Conservation (phyloP, 1,140 invertebrate genomes). For the Mycetomoellerius zeteki region DNA sequence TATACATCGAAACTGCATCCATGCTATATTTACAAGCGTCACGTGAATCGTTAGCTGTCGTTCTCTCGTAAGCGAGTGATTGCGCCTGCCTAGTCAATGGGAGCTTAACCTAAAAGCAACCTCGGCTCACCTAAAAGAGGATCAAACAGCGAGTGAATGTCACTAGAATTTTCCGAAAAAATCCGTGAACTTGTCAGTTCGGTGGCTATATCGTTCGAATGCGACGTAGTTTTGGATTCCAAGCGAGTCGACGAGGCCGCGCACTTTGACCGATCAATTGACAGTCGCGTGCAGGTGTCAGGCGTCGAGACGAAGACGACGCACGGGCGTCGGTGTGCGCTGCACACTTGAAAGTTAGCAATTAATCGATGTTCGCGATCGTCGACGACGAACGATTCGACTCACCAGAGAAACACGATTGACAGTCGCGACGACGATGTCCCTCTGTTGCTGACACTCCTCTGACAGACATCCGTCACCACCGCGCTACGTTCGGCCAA, state of each 20-base stretch:
- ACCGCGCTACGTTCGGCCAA: constrained; percentile 71
- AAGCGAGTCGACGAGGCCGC: background rate
- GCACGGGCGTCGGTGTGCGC: background rate
- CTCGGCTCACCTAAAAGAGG: background rate
- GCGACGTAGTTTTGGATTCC: background rate
- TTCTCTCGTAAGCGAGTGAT: background rate
- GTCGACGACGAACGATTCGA: background rate
- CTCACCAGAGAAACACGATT: constrained; percentile 57
- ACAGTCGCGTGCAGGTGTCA: constrained; percentile 40
- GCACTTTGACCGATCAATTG: constrained; percentile 29
- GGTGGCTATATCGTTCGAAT: background rate
- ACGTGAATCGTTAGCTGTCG: background rate
- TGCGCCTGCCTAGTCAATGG: background rate
- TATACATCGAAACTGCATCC: background rate
- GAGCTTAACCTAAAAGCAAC: constrained; percentile 39
- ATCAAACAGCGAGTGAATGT: background rate
- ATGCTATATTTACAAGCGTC: constrained; percentile 9
- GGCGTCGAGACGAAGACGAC: background rate
- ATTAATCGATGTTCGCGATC: background rate
- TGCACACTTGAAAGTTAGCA: background rate
- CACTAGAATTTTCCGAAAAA: background rate
- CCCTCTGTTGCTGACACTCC: background rate
- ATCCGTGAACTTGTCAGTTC: background rate
- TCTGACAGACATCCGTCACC: constrained; percentile 26
- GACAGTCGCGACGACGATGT: background rate